Conservation (phyloP, 2,113 vertebrate genomes). For the Brachypodius melanocephalos region DNA sequence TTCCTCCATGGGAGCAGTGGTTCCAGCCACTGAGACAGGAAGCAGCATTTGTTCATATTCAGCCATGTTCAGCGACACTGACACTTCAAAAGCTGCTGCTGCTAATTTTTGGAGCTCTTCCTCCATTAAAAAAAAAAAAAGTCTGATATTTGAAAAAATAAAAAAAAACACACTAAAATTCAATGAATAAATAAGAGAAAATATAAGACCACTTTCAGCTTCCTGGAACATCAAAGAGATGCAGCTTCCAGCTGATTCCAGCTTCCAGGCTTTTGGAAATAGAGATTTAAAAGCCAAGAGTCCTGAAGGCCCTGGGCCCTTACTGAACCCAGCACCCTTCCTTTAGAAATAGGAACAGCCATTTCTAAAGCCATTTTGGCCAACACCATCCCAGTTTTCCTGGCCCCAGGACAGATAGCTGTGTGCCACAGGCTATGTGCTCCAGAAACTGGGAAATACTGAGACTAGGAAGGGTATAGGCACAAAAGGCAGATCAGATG, state of each 20-base stretch:
- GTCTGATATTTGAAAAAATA: neutral
- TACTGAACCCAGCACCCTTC: neutral
- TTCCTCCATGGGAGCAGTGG: neutral
- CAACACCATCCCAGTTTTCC: neutral
- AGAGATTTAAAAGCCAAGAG: neutral
- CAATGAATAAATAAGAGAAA: neutral
- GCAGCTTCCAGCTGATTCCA: neutral
- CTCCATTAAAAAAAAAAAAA: neutral
- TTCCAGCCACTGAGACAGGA: neutral
- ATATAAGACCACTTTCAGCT: neutral
- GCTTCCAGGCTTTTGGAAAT: neutral
- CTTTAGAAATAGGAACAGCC: neutral
- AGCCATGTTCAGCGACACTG: rapidly evolving
- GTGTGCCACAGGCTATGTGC: neutral
- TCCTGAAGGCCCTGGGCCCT: neutral
- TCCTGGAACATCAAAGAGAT: neutral
- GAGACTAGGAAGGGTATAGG: neutral
- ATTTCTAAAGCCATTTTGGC: too few species aligned
- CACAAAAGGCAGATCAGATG: neutral
- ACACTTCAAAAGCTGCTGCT: neutral
- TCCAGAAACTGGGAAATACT: neutral
- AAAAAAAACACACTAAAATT: neutral
- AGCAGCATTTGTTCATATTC: neutral
- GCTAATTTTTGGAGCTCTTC: neutral
- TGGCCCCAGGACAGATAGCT: neutral